These are phyloP conservation scores for Drosophila lutescens DNA, from an alignment of 2,888 invertebrate genomes.

Conservation along the genomic window DNA sequence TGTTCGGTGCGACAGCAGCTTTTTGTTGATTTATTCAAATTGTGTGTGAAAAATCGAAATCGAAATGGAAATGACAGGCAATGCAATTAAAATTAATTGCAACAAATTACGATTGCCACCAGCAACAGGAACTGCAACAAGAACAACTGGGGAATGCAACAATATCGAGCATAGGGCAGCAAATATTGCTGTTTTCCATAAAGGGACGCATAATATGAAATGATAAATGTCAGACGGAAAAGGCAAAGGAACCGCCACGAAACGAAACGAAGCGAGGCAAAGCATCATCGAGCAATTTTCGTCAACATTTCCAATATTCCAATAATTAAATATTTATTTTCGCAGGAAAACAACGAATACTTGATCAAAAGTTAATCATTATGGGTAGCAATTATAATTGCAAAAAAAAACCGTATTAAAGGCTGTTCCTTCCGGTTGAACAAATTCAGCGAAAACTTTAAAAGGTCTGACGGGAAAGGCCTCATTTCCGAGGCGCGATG, in stretches of 20 bases:
- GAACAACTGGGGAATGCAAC: slow-evolving; percentile 21
- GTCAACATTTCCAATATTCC: neutral
- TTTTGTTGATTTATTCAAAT: slow-evolving; percentile 75
- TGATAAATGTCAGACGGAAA: slow-evolving; percentile 27
- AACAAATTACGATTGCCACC: slow-evolving; percentile 63
- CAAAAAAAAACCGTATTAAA: neutral
- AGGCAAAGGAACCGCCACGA: neutral
- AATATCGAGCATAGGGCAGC: slow-evolving; percentile 24
- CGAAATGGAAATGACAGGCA: slow-evolving; percentile 62
- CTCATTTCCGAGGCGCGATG: neutral
- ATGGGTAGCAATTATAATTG: neutral
- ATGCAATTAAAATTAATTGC: slow-evolving; percentile 78
- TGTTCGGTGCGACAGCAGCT: slow-evolving; percentile 22
- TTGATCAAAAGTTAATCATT: neutral
- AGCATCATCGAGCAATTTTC: neutral
- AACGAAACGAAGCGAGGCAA: neutral
- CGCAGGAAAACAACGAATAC: slow-evolving; percentile 1
- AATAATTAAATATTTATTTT: slow-evolving; percentile 2
- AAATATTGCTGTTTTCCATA: slow-evolving; percentile 16
- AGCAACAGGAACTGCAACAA: slow-evolving; percentile 27
- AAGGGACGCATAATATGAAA: slow-evolving; percentile 7
- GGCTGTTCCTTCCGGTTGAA: neutral
- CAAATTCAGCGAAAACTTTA: neutral
- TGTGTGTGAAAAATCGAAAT: slow-evolving; percentile 75
- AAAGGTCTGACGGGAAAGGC: neutral